A percentile compares a stretch with the other conserved stretches of the same genome.
These are phyloP conservation scores for Pangasius krempfi DNA, from an alignment of 2,797 vertebrate genomes.

Conservation along the genomic window DNA sequence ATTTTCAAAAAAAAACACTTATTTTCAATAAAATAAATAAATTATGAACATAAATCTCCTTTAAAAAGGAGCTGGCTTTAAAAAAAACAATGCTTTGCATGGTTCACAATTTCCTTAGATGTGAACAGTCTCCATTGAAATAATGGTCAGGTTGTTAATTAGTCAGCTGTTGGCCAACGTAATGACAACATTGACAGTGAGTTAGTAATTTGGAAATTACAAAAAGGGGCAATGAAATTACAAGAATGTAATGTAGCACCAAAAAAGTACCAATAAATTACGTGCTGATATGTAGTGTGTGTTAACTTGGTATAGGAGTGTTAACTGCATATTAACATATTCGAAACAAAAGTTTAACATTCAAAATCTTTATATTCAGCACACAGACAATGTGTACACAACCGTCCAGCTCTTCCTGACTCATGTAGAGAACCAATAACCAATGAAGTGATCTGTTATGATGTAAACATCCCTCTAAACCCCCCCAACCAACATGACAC, in stretches of 20 bases:
- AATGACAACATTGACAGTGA: background rate
- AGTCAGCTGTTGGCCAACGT: background rate
- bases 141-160: background rate
- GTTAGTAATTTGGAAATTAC: background rate
- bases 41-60: background rate
- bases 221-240: background rate
- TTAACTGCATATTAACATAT: background rate
- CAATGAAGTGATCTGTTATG: background rate
- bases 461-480: background rate
- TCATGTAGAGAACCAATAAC: background rate
- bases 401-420: background rate
- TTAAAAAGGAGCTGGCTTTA: background rate
- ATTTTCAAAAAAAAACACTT: background rate
- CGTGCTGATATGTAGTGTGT: too few species aligned
- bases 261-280: background rate
- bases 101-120: background rate
- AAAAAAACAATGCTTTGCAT: background rate
- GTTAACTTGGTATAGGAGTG: background rate
- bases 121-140: background rate
- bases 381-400: background rate
- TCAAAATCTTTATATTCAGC: background rate
- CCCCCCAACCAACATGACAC: background rate
- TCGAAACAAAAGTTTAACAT: background rate
- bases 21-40: background rate
- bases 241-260: background rate